Evolutionary conservation across 2,888 invertebrate species (phyloP), one percentile per base, ranked within the genome.

Genomic region (Mycalesis mineus): DNA sequence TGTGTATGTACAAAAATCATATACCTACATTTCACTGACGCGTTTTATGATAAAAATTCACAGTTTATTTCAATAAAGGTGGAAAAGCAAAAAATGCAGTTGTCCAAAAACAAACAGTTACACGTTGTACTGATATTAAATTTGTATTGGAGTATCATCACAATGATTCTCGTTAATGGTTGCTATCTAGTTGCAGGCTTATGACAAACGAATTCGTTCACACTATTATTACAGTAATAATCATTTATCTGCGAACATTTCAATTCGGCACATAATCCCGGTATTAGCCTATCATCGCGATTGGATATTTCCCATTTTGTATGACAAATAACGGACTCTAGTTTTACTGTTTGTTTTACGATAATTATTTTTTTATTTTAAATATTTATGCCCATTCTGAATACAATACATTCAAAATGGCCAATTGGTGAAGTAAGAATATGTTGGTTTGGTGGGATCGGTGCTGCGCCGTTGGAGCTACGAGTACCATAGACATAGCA

Each of bases 301-400:
- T 80, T 81, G 80, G 80, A 74, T 79, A 82, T 80, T 72, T 79
- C 82, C 78, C 78, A 79, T 80, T 78, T 69, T 72, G 73, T 76
- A 62, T 65, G 62, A 62, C 61, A 62, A 59, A 65, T 61, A 61
- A 50, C 54, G 41, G 36, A 57, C 51, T 47, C 57, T 40, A 29
- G 48, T 51, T 58, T 56, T 55, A 33, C 31, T 41, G 17, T 59
- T 52, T 37, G 54, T 53, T 58, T 50, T 57, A 28, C 28, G n/a
- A 2, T 22, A 22, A 22, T 22, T 22, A 22, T 22, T 22, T 22
- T 22, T 22, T 22, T 22, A 5, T 22, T 22, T 22, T 22, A 22
- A 22, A 22, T 22, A 22, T n/a, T n/a, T n/a, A n/a, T n/a, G n/a
- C n/a, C n/a, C n/a, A n/a, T n/a, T n/a, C n/a, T n/a, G n/a, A n/a